These are phyloP conservation scores for Otus sunia DNA, from an alignment of 2,113 vertebrate species.

Conservation along the genomic window DNA sequence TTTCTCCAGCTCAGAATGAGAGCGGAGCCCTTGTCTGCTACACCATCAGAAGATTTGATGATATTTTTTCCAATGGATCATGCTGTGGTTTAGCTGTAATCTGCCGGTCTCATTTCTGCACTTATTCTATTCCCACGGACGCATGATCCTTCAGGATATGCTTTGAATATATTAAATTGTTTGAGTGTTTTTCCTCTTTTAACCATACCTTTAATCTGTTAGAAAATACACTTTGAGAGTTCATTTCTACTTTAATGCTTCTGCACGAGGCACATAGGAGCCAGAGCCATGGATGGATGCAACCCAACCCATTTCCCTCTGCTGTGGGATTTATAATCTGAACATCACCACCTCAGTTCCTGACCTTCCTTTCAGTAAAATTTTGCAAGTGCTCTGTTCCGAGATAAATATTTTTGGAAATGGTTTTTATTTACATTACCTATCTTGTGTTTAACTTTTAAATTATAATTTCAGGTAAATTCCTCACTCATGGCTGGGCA, in stretches of 20 bases:
- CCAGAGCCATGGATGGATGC: not conserved
- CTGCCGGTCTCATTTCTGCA: not conserved
- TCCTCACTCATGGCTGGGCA: not conserved
- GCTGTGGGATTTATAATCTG: not conserved
- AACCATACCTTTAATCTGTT: not conserved
- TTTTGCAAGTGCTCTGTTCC: not conserved
- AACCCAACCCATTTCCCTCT: not conserved
- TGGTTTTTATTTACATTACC: not conserved
- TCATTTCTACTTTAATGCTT: not conserved
- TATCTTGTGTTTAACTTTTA: not conserved
- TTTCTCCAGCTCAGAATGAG: not conserved
- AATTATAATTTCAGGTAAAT: not conserved
- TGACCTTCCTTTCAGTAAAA: not conserved
- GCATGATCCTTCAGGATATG: not conserved
- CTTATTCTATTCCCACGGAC: not conserved
- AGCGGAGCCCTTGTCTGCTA: not conserved
- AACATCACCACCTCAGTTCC: not conserved
- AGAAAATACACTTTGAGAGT: not conserved
- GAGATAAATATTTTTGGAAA: not conserved
- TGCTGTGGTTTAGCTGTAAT: not conserved
- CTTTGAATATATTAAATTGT: not conserved
- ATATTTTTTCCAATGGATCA: not conserved
- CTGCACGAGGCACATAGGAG: not conserved
- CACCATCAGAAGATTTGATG: not conserved
- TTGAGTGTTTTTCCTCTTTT: not conserved